Evolutionary conservation across 2,888 invertebrate genomes (phyloP).

Genomic region (Trimorus sp.): DNA sequence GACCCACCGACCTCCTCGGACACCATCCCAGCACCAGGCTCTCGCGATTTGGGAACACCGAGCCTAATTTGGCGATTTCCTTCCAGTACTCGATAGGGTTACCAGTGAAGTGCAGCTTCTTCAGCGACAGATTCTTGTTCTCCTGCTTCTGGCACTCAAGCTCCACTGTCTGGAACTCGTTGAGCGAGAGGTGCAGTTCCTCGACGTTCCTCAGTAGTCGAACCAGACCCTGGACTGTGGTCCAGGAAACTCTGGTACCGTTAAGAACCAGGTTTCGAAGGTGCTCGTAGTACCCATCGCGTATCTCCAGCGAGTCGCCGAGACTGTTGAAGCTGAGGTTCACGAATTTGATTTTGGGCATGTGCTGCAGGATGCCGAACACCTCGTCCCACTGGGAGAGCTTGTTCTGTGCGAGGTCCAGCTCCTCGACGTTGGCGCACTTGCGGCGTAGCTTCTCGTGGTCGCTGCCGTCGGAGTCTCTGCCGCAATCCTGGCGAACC

Average conservation of each 20-base stretch:
- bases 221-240: slow-evolving; percentile 89
- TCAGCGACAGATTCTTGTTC: slow-evolving; percentile 86
- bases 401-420: slow-evolving; percentile 96
- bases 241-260: slow-evolving; percentile 93
- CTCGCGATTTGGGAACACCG: slow-evolving; percentile 92
- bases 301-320: slow-evolving; percentile 85
- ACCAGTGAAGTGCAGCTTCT: slow-evolving; percentile 92
- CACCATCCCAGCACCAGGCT: slow-evolving; percentile 93
- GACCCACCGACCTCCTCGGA: slow-evolving; percentile 85
- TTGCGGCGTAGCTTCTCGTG: slow-evolving; percentile 88
- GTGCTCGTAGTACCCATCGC: slow-evolving; percentile 78
- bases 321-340: slow-evolving; percentile 95
- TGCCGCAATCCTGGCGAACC: slow-evolving; percentile 95
- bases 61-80: slow-evolving; percentile 91
- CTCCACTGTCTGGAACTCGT: slow-evolving; percentile 91
- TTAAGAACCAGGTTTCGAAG: slow-evolving; percentile 91
- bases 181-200: slow-evolving; percentile 96
- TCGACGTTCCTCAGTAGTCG: slow-evolving; percentile 90
- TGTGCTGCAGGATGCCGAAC: slow-evolving; percentile 92
- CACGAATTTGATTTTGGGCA: slow-evolving; percentile 94
- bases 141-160: slow-evolving; percentile 81
- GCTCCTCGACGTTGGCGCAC: slow-evolving; percentile 94
- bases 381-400: slow-evolving; percentile 95
- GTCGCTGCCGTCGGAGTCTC: slow-evolving; percentile 93
- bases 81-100: slow-evolving; percentile 93